Base-by-base conservation (phyloP, 2,113 vertebrate species). In the Narcine bancroftii region DNA sequence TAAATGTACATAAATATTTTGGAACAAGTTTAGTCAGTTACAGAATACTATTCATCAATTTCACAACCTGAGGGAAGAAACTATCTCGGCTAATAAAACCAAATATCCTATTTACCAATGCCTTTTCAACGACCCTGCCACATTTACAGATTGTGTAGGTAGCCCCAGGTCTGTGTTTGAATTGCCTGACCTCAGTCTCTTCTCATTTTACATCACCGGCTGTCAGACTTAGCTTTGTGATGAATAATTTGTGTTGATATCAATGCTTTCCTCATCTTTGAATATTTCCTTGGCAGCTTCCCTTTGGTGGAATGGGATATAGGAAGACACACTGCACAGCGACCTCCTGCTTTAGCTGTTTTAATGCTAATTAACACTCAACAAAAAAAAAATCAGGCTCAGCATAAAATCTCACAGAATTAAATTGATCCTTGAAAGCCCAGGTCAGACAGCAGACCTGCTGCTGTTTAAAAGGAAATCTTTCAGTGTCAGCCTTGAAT, bases 281-380 rank as follows among this genome's bases (percentile, higher is more conserved):
- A 60, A 60, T 56, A 60, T 56, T 56, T 85, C 21, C 60, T 60
- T 85, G 5, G 33, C 50, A 60, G 33, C 50, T 60, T 53, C 33
- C 33, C 33, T 56, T 60, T 33, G 56, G 53, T 85, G 81, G 81
- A 60, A 6, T 17, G 53, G 50, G 15, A 3, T 29, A 15, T 13
- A 56, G 81, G 81, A n/a, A 85, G 50, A 60, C 24, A 5, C 13
- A 13, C 26, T 33, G 50, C 76, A 56, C 33, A 56, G 29, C 29
- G 29, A 56, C 53, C 15, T 56, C 13, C 50, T 85, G 81, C 50
- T 85, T n/a, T 85, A 60, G 81, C 76, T 85, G n/a, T 56, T 85
- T 53, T n/a, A 15, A 50, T 85, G 81, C 50, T 85, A 85, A 85
- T 60, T 85, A 85, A 56, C 50, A 60, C 81, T 85, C 81, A 29